These are phyloP conservation scores for Melieria crassipennis DNA, from an alignment of 2,888 invertebrate species.

Conservation along the genomic window DNA sequence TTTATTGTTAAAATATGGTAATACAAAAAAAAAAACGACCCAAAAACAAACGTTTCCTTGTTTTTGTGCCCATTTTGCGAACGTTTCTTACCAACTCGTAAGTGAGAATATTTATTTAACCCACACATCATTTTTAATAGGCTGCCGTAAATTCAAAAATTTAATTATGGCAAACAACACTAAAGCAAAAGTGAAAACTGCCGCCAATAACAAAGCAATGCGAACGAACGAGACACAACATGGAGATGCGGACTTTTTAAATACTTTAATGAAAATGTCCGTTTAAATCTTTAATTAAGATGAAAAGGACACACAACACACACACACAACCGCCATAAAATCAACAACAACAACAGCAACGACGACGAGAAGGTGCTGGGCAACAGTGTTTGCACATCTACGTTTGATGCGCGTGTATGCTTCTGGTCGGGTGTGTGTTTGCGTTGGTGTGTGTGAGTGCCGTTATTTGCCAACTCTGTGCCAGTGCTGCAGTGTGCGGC, in stretches of 20 bases:
- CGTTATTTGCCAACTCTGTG: background rate
- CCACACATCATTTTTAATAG: no score
- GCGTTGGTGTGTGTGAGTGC: background rate
- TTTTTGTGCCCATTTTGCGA: no score
- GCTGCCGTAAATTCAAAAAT: background rate
- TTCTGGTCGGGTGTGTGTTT: background rate
- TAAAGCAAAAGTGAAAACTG: background rate
- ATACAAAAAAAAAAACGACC: no score
- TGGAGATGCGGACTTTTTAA: background rate
- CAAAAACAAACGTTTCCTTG: no score
- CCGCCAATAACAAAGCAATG: no score
- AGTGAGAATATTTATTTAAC: no score
- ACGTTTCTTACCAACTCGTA: no score
- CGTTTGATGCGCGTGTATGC: no score
- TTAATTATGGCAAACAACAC: background rate
- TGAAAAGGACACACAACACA: conserved; percentile 8
- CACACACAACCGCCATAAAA: background rate
- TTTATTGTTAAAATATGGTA: no score
- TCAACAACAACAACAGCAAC: background rate
- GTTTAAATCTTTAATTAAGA: conserved; percentile 35
- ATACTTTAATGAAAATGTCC: conserved; percentile 5
- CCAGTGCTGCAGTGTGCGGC: background rate
- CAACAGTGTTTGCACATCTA: no score
- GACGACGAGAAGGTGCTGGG: no score
- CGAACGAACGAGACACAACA: no score